Evolutionary conservation across 1,140 invertebrate species (phyloP), one percentile per base, ranked within the genome.

Genomic region (Trichomalopsis sarcophagae): DNA sequence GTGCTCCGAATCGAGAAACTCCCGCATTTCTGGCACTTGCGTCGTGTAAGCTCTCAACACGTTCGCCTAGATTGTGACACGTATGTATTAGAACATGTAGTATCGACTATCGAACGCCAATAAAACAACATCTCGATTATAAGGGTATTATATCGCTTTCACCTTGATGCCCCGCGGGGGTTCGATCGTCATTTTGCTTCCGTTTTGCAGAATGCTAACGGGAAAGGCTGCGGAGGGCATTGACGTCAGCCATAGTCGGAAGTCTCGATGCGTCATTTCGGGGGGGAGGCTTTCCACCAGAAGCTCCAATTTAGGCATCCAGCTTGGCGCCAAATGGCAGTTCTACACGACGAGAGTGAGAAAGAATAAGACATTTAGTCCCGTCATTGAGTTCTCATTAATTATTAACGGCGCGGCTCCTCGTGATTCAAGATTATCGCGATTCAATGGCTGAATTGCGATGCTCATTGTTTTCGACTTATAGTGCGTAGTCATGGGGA

Each of bases 211-310:
- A 69, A 97, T 95, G 4, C 95, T 94, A 0, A 96, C 95, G 1
- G 96, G 96, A 89, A 97, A 97, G 75, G 90, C 82, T 0, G 92
- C 89, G 0, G 95, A 96, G 0, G 96, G 96, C 66, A 95, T 95
- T 66, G 95, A 96, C 0, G 96, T 97, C 76, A 97, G 90, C 96
- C 96, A 97, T 5, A 96, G 91, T n/a, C 96, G 93, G 89, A 96
- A 97, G 75, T 94, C 93, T 69, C 92, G 89, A 88, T 96, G 94
- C 0, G 93, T 94, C 4, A 89, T 91, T 23, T 94, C 93, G 0
- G 93, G 88, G 7, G 92, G 89, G 7, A 96, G 90, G 5, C 93
- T 91, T 90, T 96, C 94, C 10, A 95, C 92, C 13, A 95, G 86
- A n/a, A 91, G 88, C 87, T 95, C 95, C 76, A 95, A 87, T 23